phyloP scores from a whole-genome alignment of 2,113 vertebrate species.

The Dipodomys stephensi region DNA sequence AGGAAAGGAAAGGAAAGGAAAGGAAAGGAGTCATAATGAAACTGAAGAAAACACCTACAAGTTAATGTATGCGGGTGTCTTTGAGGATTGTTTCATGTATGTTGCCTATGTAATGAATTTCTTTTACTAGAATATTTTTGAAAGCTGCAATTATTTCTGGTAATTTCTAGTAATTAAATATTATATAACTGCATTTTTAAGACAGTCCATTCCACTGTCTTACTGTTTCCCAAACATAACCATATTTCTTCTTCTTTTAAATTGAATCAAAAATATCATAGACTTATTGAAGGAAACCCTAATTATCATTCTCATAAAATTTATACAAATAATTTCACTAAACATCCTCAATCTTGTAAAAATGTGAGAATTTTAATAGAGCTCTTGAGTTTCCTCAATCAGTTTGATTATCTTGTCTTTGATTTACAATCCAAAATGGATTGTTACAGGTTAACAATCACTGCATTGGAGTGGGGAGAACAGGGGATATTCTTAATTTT shows the following conservation, averaged over 20 bases:
- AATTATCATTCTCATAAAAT: not conserved
- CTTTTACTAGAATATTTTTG: too few relatives aligned
- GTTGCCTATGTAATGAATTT: too few relatives aligned
- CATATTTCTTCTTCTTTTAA: too few relatives aligned
- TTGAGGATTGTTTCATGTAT: too few relatives aligned
- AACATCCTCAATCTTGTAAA: not conserved
- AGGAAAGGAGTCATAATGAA: too few relatives aligned
- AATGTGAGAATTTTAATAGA: not conserved
- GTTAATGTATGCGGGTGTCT: too few relatives aligned
- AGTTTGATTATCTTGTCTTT: not conserved
- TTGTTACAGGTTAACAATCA: not conserved
- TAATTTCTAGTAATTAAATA: not conserved
- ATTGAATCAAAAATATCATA: not conserved
- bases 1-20: too few relatives aligned
- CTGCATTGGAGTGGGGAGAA: rapidly evolving
- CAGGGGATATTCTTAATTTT: not conserved
- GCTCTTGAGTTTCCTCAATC: not conserved
- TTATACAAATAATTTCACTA: not conserved
- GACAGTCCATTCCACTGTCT: not conserved
- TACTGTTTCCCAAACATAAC: not conserved
- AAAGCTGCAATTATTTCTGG: too few relatives aligned
- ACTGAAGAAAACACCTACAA: too few relatives aligned
- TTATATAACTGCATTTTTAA: not conserved
- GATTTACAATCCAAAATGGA: not conserved
- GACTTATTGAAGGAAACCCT: not conserved